These are phyloP conservation scores for Xyrichtys novacula DNA, from an alignment of 2,797 vertebrate species.

Conservation along the genomic window DNA sequence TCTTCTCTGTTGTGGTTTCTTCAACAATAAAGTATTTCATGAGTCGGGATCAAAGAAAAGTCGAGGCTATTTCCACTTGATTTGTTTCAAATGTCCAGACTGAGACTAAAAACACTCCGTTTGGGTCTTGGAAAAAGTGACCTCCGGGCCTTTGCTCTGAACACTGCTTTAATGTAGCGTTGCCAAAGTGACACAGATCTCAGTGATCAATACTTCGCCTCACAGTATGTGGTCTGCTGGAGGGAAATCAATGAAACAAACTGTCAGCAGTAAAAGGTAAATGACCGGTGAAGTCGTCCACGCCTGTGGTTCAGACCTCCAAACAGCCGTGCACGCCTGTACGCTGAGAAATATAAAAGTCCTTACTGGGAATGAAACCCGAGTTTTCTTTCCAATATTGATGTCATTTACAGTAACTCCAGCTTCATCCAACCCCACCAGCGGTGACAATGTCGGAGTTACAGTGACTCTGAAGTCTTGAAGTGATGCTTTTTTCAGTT, in stretches of 20 bases:
- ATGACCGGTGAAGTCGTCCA: conserved; percentile 57
- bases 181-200: conserved; percentile 33
- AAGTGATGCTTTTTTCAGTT: conserved; percentile 30
- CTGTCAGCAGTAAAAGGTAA: conserved; percentile 45
- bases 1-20: background rate
- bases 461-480: conserved; percentile 17
- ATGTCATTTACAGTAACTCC: conserved; percentile 59
- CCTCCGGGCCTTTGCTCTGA: conserved; percentile 23
- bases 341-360: conserved; percentile 40
- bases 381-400: conserved; percentile 51
- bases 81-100: conserved; percentile 18
- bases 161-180: conserved; percentile 8
- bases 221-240: conserved; percentile 31
- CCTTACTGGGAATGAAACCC: conserved; percentile 55
- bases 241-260: conserved; percentile 37
- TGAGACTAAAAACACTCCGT: conserved; percentile 16
- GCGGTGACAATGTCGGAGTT: conserved; percentile 1
- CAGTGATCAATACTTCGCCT: conserved; percentile 45
- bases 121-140: conserved; percentile 1
- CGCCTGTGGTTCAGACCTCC: conserved; percentile 50
- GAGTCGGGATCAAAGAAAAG: background rate
- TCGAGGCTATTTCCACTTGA: conserved; percentile 18
- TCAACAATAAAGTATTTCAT: conserved; percentile 3
- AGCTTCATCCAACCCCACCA: conserved; percentile 44
- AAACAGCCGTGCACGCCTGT: conserved; percentile 7